Evolutionary conservation across 2,888 invertebrate genomes (phyloP).

Genomic region (Acleris emargana): DNA sequence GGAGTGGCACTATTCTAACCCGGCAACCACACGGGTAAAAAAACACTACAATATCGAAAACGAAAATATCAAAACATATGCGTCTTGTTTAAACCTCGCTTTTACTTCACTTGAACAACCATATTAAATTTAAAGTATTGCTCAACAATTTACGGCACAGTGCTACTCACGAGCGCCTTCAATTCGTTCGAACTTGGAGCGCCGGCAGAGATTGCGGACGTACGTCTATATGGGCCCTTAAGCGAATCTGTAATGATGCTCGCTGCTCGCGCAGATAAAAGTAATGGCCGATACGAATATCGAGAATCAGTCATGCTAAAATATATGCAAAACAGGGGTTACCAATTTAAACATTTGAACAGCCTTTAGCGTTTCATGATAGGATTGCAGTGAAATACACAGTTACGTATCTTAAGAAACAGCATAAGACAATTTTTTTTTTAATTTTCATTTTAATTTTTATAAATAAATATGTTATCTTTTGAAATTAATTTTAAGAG

Average conservation of each 20-base stretch:
- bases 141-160: constrained; percentile 12
- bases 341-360: neutral
- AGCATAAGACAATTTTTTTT: too few relatives aligned
- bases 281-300: constrained; percentile 28
- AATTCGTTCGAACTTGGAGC: constrained; percentile 18
- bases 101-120: neutral
- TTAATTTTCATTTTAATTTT: too few relatives aligned
- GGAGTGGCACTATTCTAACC: too few relatives aligned
- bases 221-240: constrained; percentile 19
- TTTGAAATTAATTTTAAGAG: too few relatives aligned
- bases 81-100: neutral
- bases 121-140: neutral
- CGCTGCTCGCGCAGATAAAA: constrained; percentile 25
- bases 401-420: too few relatives aligned
- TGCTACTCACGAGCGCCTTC: constrained; percentile 12
- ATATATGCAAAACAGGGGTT: neutral
- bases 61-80: too few relatives aligned
- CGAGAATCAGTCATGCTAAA: constrained; percentile 23
- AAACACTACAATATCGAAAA: too few relatives aligned
- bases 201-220: constrained; percentile 13
- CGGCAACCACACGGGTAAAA: too few relatives aligned
- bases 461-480: too few relatives aligned
- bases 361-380: too few relatives aligned
- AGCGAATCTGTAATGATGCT: constrained; percentile 25
- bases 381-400: too few relatives aligned